phyloP scores from a whole-genome alignment of 1,140 invertebrate genomes.

The Ips nitidus region DNA sequence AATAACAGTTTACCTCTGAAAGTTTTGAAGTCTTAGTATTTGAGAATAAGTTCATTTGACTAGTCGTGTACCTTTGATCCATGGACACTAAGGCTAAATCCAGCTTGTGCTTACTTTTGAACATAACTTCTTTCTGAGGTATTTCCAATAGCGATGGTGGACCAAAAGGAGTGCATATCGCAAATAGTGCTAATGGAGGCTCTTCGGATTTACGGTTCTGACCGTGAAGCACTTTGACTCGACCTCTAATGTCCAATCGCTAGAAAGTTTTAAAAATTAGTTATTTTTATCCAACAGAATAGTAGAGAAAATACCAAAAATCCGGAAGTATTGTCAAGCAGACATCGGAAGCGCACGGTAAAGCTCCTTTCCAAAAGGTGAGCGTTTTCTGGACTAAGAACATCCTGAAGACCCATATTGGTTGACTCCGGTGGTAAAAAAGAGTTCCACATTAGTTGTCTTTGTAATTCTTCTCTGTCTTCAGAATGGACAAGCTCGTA shows the following conservation, averaged over 20 bases:
- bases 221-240: slow-evolving; percentile 93
- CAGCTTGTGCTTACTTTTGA: slow-evolving; percentile 98
- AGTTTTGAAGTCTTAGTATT: slow-evolving; percentile 15
- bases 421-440: slow-evolving; percentile 82
- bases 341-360: slow-evolving; percentile 96
- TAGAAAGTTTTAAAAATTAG: slow-evolving; percentile 54
- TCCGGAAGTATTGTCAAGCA: slow-evolving; percentile 98
- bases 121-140: slow-evolving; percentile 94
- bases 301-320: slow-evolving; percentile 76
- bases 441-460: slow-evolving; percentile 95
- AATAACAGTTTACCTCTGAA: slow-evolving; percentile 90
- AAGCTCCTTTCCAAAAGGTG: slow-evolving; percentile 91
- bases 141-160: slow-evolving; percentile 88
- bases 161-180: slow-evolving; percentile 97
- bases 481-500: slow-evolving; percentile 99
- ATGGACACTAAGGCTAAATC: slow-evolving; percentile 94
- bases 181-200: slow-evolving; percentile 90
- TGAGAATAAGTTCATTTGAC: slow-evolving; percentile 8
- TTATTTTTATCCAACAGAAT: no score
- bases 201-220: slow-evolving; percentile 94
- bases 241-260: slow-evolving; percentile 95
- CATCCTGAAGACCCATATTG: slow-evolving; percentile 80
- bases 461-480: slow-evolving; percentile 94
- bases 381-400: slow-evolving; percentile 79
- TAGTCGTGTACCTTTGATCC: slow-evolving; percentile 78